These are phyloP conservation scores for Augiades crinisus DNA, from an alignment of 2,888 invertebrate genomes.

Conservation along the genomic window DNA sequence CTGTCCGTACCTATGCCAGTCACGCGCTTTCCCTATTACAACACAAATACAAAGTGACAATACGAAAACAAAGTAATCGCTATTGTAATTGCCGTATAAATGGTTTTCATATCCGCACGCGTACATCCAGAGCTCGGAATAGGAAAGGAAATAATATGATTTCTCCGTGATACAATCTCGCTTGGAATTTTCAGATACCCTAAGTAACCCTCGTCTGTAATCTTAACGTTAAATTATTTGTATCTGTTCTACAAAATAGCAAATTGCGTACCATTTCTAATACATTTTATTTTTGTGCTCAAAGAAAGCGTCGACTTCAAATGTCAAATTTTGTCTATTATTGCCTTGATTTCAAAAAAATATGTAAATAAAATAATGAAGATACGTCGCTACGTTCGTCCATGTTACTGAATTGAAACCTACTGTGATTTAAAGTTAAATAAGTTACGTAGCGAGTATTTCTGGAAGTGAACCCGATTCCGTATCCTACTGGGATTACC, in stretches of 20 bases:
- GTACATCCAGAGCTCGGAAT: not conserved
- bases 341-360: too few relatives aligned
- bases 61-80: constrained; percentile 55
- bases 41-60: constrained; percentile 68
- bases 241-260: too few relatives aligned
- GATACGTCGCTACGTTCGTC: too few relatives aligned
- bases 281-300: too few relatives aligned
- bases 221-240: too few relatives aligned
- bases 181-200: not conserved
- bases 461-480: not conserved
- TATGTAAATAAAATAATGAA: too few relatives aligned
- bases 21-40: constrained; percentile 63
- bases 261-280: too few relatives aligned
- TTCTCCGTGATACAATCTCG: not conserved
- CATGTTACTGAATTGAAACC: not conserved
- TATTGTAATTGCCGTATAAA: constrained; percentile 24
- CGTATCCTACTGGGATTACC: not conserved
- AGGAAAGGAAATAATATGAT: not conserved
- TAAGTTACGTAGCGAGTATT: not conserved
- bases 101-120: constrained; percentile 16
- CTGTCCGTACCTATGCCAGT: constrained; percentile 46
- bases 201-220: too few relatives aligned
- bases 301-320: too few relatives aligned
- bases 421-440: not conserved
- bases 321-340: too few relatives aligned